Conservation (phyloP, 2,888 invertebrate genomes). For the Phoenoteleia sp. region DNA sequence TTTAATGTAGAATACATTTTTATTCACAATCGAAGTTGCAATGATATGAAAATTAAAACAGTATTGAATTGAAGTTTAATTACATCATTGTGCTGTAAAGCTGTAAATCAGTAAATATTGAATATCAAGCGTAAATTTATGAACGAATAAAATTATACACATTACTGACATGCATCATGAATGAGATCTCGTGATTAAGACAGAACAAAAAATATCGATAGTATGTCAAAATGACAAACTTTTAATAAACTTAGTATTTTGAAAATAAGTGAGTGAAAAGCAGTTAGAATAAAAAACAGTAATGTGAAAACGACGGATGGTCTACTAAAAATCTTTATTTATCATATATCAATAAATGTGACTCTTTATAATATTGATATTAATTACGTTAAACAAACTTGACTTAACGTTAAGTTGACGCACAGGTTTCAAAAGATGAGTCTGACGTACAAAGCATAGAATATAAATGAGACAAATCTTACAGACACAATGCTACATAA, state of each 20-base stretch:
- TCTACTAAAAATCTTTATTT: constrained; percentile 46
- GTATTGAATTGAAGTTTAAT: background rate
- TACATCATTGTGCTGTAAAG: background rate
- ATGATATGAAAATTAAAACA: background rate
- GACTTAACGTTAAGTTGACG: constrained; percentile 43
- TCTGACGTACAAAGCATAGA: constrained; percentile 4
- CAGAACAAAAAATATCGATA: too few relatives aligned
- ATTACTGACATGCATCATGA: too few relatives aligned
- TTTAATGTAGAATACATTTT: too few relatives aligned
- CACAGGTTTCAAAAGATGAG: constrained; percentile 16
- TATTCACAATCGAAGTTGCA: background rate
- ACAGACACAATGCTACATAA: constrained; percentile 9
- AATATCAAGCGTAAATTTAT: background rate
- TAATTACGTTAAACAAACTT: constrained; percentile 21
- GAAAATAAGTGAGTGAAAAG: constrained; percentile 13
- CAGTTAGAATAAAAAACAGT: constrained; percentile 12
- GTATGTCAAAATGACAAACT: background rate
- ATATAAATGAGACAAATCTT: constrained; percentile 22
- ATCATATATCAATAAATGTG: constrained; percentile 2
- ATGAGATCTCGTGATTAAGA: too few relatives aligned
- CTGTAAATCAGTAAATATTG: background rate
- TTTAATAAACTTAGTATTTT: background rate
- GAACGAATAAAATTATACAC: background rate
- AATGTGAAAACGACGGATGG: constrained; percentile 15
- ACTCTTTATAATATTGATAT: constrained; percentile 12